Evolutionary conservation across 2,797 vertebrate genomes (phyloP), one percentile per base, ranked within the genome.

Genomic region (Linurgus olivaceus): DNA sequence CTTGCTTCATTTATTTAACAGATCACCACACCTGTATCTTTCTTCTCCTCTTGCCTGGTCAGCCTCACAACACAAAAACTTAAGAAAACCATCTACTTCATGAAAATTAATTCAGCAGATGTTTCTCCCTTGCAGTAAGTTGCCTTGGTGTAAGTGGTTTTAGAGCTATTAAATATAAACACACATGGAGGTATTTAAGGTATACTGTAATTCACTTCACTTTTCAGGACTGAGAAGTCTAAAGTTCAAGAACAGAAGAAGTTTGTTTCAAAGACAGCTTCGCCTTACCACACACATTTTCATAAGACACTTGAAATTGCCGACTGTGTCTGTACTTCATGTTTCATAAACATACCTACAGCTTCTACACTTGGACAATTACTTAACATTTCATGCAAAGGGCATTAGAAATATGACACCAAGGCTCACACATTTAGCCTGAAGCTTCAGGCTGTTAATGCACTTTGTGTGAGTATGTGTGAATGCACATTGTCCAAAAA

Each of bases 101-200:
- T 12, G 31, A 61, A 85, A 93, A 77, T 33, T 9, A 76, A 59
- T 77, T 91, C 48, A 71, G 65, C 78, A 89, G 65, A 65, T 76
- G 59, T 57, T 94, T 81, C 82, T 77, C 37, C 72, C 89, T 83
- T 58, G 42, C 79, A 83, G 10, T 80, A 65, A 25, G 40, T 48
- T 63, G 82, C 68, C n/a, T 52, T 6, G 0, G 17, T 55, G 5
- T 28, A 79, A 89, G 86, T 55, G 44, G 44, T 45, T 94, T 92
- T 63, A 89, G 33, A 70, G 9, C 62, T 73, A 45, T 45, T 91
- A 85, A 67, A 73, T 42, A 89, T n/a, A 88, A 95, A 91, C 23
- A 81, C 33, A 67, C 44, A 74, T 2, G 2, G 35, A 75, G 18
- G 13, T 54, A 93, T 88, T 86, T 88, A 68, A 91, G 58, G 38